A percentile compares a stretch with the other conserved stretches of the same genome.
Evolutionary conservation across 2,888 invertebrate species (phyloP).

Genomic region (Marronus borbonicus): DNA sequence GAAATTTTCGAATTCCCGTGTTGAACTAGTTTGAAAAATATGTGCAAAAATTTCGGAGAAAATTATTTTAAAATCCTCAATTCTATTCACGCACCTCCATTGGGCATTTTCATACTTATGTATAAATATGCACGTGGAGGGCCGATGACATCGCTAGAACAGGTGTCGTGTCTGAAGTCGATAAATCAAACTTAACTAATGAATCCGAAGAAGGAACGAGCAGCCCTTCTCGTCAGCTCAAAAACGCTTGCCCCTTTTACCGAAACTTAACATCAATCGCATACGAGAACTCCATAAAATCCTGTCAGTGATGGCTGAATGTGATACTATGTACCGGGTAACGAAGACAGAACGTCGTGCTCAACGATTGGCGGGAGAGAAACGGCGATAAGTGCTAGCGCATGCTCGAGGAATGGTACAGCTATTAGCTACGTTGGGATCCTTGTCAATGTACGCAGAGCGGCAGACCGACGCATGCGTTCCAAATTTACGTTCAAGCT

Average conservation of each 20-base stretch:
- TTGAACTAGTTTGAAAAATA: no score
- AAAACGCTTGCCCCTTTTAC: slow-evolving; percentile 42
- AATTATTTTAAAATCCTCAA: slow-evolving; percentile 9
- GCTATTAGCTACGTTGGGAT: slow-evolving; percentile 60
- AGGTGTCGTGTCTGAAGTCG: slow-evolving; percentile 65
- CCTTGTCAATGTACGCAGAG: slow-evolving; percentile 58
- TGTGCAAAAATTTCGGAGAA: not conserved
- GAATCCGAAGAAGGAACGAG: slow-evolving; percentile 64
- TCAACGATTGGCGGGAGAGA: slow-evolving; percentile 39
- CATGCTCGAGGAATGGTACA: slow-evolving; percentile 60
- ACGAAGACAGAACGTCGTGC: slow-evolving; percentile 45
- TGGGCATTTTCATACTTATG: not conserved
- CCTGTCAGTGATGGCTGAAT: slow-evolving; percentile 60
- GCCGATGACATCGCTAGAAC: slow-evolving; percentile 55
- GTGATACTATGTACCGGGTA: slow-evolving; percentile 52
- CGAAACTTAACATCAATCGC: slow-evolving; percentile 60
- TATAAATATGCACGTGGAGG: slow-evolving; percentile 39
- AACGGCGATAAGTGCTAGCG: slow-evolving; percentile 57
- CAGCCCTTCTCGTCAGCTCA: slow-evolving; percentile 56
- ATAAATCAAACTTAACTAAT: slow-evolving; percentile 67
- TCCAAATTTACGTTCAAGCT: slow-evolving; percentile 62
- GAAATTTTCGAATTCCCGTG: no score
- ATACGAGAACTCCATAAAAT: slow-evolving; percentile 61
- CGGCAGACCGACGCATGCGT: slow-evolving; percentile 64
- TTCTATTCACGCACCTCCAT: slow-evolving; percentile 35